A percentile compares a stretch with the other conserved stretches of the same genome.
phyloP scores from a whole-genome alignment of 2,888 invertebrate species.

The Callyntrura sp. region DNA sequence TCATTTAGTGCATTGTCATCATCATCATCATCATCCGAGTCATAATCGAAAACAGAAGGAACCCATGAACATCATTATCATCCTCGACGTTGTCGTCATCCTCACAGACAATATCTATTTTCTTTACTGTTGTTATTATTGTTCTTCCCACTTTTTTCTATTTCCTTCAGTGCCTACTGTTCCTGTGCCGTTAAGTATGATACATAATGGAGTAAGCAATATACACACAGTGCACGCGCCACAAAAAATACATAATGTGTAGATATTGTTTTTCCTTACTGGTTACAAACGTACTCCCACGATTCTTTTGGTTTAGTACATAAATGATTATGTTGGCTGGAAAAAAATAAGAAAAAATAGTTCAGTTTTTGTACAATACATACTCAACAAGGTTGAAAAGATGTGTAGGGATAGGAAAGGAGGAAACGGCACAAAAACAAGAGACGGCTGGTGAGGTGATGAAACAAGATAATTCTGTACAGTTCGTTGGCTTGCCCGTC shows the following conservation, averaged over 20 bases:
- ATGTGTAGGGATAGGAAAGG: not conserved
- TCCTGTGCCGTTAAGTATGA: constrained; percentile 7
- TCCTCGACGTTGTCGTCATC: not conserved
- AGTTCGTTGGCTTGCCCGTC: constrained; percentile 11
- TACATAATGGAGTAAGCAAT: constrained; percentile 27
- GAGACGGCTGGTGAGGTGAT: not conserved
- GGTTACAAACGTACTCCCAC: not conserved
- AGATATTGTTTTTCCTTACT: not conserved
- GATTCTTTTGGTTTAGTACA: not conserved
- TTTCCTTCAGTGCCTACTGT: not conserved
- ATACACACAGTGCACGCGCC: constrained; percentile 30
- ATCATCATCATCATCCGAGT: not conserved
- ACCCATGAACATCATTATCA: not conserved
- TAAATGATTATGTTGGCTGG: not conserved
- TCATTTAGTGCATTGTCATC: not conserved
- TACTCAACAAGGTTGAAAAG: not conserved
- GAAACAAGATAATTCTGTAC: constrained; percentile 7
- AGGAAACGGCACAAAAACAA: not conserved
- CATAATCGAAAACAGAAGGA: constrained; percentile 22
- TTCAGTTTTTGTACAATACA: not conserved
- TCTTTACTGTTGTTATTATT: constrained; percentile 16
- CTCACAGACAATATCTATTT: constrained; percentile 26
- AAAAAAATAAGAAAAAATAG: not conserved
- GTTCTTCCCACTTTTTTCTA: not conserved
- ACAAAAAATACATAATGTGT: not conserved